These are phyloP conservation scores for Pseudomyrmex flavicornis DNA, from an alignment of 1,140 invertebrate species.

Conservation along the genomic window DNA sequence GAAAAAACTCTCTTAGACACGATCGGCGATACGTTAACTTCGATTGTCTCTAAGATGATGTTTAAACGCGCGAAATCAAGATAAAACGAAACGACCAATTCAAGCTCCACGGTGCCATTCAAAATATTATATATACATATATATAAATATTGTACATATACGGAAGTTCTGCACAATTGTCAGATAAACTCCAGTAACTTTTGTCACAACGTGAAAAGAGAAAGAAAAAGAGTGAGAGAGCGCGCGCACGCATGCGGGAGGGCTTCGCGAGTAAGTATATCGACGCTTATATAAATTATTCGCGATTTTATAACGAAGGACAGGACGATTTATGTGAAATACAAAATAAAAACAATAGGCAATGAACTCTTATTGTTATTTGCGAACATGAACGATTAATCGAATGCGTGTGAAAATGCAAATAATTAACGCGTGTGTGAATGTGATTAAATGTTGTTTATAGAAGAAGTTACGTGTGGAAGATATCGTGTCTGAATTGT, in stretches of 20 bases:
- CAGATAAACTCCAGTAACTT: background rate
- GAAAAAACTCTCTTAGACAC: conserved; percentile 14
- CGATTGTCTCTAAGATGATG: conserved; percentile 13
- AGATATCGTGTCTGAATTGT: conserved; percentile 19
- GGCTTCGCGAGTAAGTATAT: background rate
- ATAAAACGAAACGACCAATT: conserved; percentile 21
- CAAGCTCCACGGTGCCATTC: conserved; percentile 35
- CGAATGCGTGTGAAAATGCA: background rate
- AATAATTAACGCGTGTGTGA: background rate
- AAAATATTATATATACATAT: conserved; percentile 2
- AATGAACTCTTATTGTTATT: conserved; percentile 16
- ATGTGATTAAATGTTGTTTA: conserved; percentile 10
- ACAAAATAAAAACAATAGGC: background rate
- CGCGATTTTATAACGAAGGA: conserved; percentile 6
- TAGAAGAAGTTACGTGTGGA: background rate
- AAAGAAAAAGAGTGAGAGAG: too few relatives aligned
- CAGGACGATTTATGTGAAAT: background rate
- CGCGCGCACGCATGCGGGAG: background rate
- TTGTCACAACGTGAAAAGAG: background rate
- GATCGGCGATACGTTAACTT: background rate
- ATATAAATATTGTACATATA: background rate
- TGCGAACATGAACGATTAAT: background rate
- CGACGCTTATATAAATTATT: background rate
- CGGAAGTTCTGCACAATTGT: conserved; percentile 2
- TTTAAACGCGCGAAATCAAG: background rate